Base-by-base conservation (phyloP, 2,797 vertebrate species). In the Microtus obscurus region DNA sequence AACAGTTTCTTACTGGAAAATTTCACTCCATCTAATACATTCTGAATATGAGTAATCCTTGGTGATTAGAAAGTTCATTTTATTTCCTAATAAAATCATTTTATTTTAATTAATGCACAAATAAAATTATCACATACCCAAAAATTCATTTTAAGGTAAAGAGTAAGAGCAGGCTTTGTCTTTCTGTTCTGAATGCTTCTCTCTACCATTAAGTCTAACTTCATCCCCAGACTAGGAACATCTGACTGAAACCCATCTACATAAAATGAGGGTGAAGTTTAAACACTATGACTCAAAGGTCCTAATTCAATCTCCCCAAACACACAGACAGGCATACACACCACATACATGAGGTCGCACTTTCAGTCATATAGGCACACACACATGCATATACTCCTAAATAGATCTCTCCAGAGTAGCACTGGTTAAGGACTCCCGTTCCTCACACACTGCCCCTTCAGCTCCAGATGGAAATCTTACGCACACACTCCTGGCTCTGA, bases 201-300 rank as follows among this genome's bases (percentile, higher is more conserved):
- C 31, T 94, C 65, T 53, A 81, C 48, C 29, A 48, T 21, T 3
- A 92, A 83, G 29, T 69, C 59, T 21, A 73, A 67, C 14, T 90
- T 96, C 63, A 86, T 74, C 10, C 23, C 88, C 40, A 93, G 59
- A 88, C 31, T 78, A 79, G 69, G 76, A 91, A 67, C 40, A 91
- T 43, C 56, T 82, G 53, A 85, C 45, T 85, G 31, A 95, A 96
- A 92, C 43, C 74, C 91, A 89, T 67, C 71, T 76, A 69, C 1
- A 61, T 37, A 71, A 78, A n/a, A 88, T 14, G 73, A 61, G 73
- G 59, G 6, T 37, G 27, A 80, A 83, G 83, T 89, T 89, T 93
- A 80, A 95, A 94, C 29, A 37, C 45, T 40, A 43, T 86, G 5
- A 83, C 11, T 89, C 80, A 82, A 95, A 88, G 69, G 63, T 17